phyloP scores from a whole-genome alignment of 2,888 invertebrate genomes.

The Hartigia nigra region DNA sequence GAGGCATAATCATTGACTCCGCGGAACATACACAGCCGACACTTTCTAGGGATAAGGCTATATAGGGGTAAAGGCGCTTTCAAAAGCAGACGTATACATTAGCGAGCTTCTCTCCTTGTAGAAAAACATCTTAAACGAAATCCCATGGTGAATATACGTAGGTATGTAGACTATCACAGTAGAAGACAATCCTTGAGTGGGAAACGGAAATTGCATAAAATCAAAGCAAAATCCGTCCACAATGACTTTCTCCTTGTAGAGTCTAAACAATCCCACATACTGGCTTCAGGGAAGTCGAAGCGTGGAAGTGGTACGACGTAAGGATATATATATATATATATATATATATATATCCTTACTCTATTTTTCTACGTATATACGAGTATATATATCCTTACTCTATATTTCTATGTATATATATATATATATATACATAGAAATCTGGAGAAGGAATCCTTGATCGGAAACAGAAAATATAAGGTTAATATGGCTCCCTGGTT shows the following conservation, averaged over 20 bases:
- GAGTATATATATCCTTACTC: neutral
- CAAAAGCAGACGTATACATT: neutral
- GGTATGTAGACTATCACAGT: neutral
- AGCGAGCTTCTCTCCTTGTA: neutral
- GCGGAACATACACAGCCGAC: neutral
- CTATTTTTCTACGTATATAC: neutral
- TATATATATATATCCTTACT: neutral
- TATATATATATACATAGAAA: neutral
- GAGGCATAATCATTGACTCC: constrained; percentile 10
- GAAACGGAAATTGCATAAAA: constrained; percentile 11
- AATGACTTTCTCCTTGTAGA: neutral
- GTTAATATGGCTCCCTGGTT: constrained; percentile 16
- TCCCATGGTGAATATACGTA: neutral
- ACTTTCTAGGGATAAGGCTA: neutral
- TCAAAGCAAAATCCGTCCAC: neutral
- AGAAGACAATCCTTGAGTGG: neutral
- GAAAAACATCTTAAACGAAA: neutral
- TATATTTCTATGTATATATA: neutral
- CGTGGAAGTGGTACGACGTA: neutral
- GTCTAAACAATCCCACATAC: neutral
- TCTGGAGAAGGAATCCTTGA: constrained; percentile 4
- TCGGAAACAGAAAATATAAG: constrained; percentile 24
- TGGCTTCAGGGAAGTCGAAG: neutral
- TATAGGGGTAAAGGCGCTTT: neutral
- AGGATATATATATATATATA: neutral